Evolutionary conservation across 2,888 invertebrate genomes (phyloP), one percentile per base, ranked within the genome.

Genomic region (Mongoloraphidia duomilia): DNA sequence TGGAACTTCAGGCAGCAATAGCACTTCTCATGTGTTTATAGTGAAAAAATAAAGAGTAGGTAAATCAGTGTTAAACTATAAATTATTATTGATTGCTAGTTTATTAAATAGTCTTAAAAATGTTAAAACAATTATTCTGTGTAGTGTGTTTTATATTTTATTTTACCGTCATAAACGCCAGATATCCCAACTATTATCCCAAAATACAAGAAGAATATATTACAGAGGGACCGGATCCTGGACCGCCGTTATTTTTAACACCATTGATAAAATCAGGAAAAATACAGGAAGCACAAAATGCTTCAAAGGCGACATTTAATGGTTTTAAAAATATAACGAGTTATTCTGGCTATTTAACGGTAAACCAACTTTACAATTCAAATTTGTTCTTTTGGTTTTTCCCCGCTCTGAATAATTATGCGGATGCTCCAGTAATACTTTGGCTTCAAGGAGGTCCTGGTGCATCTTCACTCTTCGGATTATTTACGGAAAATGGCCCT

Each of bases 321-420:
- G 77, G 78, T 45, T 70, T 73, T 64, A 72, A 70, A 35, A 69
- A 74, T 11, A 68, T 83, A 26, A 73, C 71, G 55, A 86, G 86
- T 59, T 85, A 82, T 60, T 74, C 86, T n/a, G 86, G 88, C 9
- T 92, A 80, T 62, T 72, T 93, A 48, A 93, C 91, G 0, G 91
- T 93, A 1, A 81, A 92, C 63, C 77, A 82, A 57, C 65, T 72
- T 1, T 81, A 72, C 59, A 77, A 84, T 56, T 88, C 90, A 0
- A 90, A 92, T 61, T 74, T 87, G 67, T 93, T 91, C 69, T 90
- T 93, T 66, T 93, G 92, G 92, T 92, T 85, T 62, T 91, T 92
- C 63, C 90, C 90, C 0, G 80, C 89, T 0, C 75, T 79, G 73
- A 67, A 65, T 3, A 62, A 71, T 57, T 67, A 70, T 1, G 68